Base-by-base conservation (phyloP, 2,888 invertebrate species). In the Brachypalpus laphriformis region DNA sequence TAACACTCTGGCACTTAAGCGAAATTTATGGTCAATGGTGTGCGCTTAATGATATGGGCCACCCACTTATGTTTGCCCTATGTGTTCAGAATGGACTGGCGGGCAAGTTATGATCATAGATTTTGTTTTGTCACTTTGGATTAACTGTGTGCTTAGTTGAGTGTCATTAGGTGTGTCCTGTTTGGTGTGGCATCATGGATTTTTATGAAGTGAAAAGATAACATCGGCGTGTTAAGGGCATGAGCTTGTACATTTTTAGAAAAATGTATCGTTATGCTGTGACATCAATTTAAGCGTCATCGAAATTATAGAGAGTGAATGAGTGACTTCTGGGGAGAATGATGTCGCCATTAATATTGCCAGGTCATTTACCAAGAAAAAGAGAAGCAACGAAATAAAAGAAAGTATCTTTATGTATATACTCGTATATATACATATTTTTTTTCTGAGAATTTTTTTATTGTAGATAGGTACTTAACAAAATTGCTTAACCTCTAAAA, bases 1-100 rank as follows among this genome's bases (percentile, higher is more conserved):
- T 85, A 85, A 85, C 85, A 85, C 80, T 63, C 74, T 18, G 57
- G 70, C 85, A 85, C 70, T 85, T 85, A 66, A 59, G 59, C 65
- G 51, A 80, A 85, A 85, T 80, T 80, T 75, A 85, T 85, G 74
- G 85, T 49, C 75, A 66, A 65, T 75, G 42, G 74, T 65, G 54
- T 31, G 78, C 47, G 34, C 74, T 75, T 85, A 80, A 85, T 80
- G 80, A 80, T 85, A 51, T 34, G 75, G 85, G 85, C 68, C 49
- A 61, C 61, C 68, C 68, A 57, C 47, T 74, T 54, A 37, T 54
- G 42, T 22, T 45, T 56, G 37, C n/a, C 11, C 16, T 16, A 4
- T 22, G 42, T 20, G 25, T 18, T 56, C 14, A 42, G n/a, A 3
- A 22, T 18, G 8, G 28, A 49, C 31, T 25, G 59, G 42, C 22